A percentile compares a stretch with the other conserved stretches of the same genome.
Evolutionary conservation across 2,888 invertebrate genomes (phyloP).

Genomic region (Auanema freiburgensis): DNA sequence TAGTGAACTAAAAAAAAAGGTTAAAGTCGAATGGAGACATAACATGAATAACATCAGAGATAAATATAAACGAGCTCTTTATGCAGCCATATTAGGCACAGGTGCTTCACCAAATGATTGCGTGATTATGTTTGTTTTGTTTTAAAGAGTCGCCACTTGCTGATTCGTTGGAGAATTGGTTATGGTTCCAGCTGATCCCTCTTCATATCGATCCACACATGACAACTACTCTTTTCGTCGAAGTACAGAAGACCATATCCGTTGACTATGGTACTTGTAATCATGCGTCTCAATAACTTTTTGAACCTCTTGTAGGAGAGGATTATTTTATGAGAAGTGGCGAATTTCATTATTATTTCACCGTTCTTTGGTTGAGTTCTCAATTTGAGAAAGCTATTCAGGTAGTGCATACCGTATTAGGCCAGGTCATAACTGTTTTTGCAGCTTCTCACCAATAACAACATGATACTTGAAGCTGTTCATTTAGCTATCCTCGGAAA

Average conservation of each 20-base stretch:
- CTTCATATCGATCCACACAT: conserved; percentile 51
- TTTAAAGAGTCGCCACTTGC: conserved; percentile 30
- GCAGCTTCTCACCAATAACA: conserved; percentile 38
- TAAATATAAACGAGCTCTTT: conserved; percentile 52
- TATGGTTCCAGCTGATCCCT: conserved; percentile 56
- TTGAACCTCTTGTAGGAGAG: conserved; percentile 43
- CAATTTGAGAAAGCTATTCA: conserved; percentile 59
- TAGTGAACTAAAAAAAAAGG: conserved; percentile 47
- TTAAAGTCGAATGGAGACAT: conserved; percentile 60
- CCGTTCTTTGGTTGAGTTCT: conserved; percentile 58
- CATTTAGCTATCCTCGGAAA: conserved; percentile 56
- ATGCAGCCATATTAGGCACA: conserved; percentile 53
- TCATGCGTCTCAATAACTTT: background rate
- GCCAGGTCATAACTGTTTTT: background rate
- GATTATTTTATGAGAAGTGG: conserved; percentile 56
- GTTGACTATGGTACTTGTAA: conserved; percentile 52
- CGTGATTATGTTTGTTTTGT: conserved; percentile 4
- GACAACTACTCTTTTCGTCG: conserved; percentile 44
- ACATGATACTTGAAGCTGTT: conserved; percentile 50
- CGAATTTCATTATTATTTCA: conserved; percentile 53
- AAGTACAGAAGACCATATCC: conserved; percentile 56
- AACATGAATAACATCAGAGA: conserved; percentile 45
- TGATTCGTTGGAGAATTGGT: conserved; percentile 61
- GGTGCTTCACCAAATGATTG: conserved; percentile 15
- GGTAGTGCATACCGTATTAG: conserved; percentile 18